A percentile compares a stretch with the other conserved stretches of the same genome.
Conservation (phyloP, 2,113 vertebrate species). For the Shinisaurus crocodilurus region DNA sequence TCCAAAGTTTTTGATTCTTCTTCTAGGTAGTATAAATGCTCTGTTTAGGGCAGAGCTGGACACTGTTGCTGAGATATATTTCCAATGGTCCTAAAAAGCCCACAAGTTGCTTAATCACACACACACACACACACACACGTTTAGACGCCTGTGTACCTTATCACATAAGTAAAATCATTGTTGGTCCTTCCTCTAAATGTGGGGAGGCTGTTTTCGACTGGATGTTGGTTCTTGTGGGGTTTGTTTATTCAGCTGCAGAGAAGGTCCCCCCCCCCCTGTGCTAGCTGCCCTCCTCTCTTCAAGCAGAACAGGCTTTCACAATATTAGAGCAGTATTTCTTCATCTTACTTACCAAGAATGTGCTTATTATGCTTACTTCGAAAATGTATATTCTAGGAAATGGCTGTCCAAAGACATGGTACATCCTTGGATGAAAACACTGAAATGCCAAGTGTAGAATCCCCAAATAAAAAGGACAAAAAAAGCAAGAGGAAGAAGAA, state of each 20-base stretch:
- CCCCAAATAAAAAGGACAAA: conserved; percentile 67
- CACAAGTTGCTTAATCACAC: background rate
- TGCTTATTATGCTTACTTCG: background rate
- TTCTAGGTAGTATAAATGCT: background rate
- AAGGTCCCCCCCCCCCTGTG: too few relatives aligned
- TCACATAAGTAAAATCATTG: background rate
- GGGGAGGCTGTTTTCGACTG: too few relatives aligned
- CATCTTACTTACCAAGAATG: background rate
- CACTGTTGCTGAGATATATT: too few relatives aligned
- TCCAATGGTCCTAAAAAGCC: background rate
- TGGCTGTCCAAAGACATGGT: conserved; percentile 71
- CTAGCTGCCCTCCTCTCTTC: background rate
- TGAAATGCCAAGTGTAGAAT: conserved; percentile 71
- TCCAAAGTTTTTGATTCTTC: background rate
- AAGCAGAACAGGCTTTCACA: background rate
- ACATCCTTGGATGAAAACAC: conserved; percentile 66
- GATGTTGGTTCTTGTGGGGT: background rate
- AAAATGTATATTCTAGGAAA: conserved; percentile 63
- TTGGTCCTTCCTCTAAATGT: too few relatives aligned
- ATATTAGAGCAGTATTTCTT: background rate
- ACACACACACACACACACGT: too few relatives aligned
- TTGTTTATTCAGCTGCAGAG: background rate
- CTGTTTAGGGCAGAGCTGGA: background rate
- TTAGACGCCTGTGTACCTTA: background rate
- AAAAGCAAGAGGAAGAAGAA: conserved; percentile 71